A percentile compares a stretch with the other conserved stretches of the same genome.
phyloP scores from a whole-genome alignment of 2,888 invertebrate species.

The Maniola hyperantus region DNA sequence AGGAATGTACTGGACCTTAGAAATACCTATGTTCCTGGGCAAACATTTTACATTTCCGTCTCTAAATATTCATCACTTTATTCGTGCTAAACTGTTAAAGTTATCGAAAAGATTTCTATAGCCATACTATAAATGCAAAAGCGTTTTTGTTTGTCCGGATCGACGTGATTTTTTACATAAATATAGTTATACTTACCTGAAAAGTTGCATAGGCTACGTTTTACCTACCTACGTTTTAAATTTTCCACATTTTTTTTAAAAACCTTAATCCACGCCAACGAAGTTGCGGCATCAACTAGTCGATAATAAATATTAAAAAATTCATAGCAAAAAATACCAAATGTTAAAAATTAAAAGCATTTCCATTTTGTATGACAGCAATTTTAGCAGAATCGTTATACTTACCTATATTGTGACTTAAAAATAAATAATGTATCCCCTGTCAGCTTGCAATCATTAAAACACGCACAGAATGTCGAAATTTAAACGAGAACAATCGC shows the following conservation, averaged over 20 bases:
- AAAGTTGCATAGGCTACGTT: too few relatives aligned
- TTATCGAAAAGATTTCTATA: neutral
- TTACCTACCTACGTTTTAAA: too few relatives aligned
- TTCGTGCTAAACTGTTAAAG: neutral
- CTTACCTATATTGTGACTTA: neutral
- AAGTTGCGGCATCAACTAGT: too few relatives aligned
- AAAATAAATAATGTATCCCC: slow-evolving; percentile 17
- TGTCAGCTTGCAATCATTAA: slow-evolving; percentile 18
- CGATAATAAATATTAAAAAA: too few relatives aligned
- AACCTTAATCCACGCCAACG: too few relatives aligned
- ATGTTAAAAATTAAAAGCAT: neutral
- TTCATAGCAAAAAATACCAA: too few relatives aligned
- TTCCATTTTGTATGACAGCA: slow-evolving; percentile 9
- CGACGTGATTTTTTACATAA: too few relatives aligned
- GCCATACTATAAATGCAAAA: too few relatives aligned
- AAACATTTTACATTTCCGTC: slow-evolving; percentile 52
- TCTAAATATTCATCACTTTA: slow-evolving; percentile 9
- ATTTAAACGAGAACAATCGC: slow-evolving; percentile 65
- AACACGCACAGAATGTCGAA: slow-evolving; percentile 40
- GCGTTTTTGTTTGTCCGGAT: too few relatives aligned
- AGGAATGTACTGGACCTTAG: slow-evolving; percentile 61
- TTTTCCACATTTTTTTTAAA: too few relatives aligned
- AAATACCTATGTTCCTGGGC: slow-evolving; percentile 59
- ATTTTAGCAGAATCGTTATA: neutral
- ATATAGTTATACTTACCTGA: too few relatives aligned